Conservation (phyloP, 2,888 invertebrate genomes). For the Dyspetes luteomarginatus region DNA sequence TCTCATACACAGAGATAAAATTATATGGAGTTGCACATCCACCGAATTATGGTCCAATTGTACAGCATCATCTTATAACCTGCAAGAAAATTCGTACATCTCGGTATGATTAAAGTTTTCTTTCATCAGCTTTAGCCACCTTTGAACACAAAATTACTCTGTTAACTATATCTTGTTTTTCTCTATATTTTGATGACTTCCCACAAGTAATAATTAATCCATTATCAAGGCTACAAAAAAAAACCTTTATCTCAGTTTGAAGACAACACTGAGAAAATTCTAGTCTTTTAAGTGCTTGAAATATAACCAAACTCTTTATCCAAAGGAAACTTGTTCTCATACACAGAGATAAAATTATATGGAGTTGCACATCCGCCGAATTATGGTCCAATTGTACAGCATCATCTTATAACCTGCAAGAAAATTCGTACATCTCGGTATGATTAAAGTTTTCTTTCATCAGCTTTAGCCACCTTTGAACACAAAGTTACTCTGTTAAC, state of each 20-base stretch:
- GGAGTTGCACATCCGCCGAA: too few relatives aligned
- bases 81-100: conserved; percentile 15
- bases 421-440: conserved; percentile 23
- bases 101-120: conserved; percentile 51
- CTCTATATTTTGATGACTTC: background rate
- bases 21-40: too few relatives aligned
- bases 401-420: conserved; percentile 33
- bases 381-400: too few relatives aligned
- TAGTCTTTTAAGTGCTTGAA: too few relatives aligned
- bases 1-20: too few relatives aligned
- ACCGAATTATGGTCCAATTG: too few relatives aligned
- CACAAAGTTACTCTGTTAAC: background rate
- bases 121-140: conserved; percentile 4
- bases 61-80: conserved; percentile 42
- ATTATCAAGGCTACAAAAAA: background rate
- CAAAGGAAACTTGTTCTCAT: too few relatives aligned
- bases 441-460: conserved; percentile 53
- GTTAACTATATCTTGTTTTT: background rate
- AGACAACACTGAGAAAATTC: too few relatives aligned
- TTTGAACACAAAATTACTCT: background rate
- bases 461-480: background rate
- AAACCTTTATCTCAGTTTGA: too few relatives aligned
- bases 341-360: too few relatives aligned
- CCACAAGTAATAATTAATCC: background rate
- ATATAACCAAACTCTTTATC: too few relatives aligned